These are phyloP conservation scores for Agraylea sexmaculata DNA, from an alignment of 1,140 invertebrate genomes.

Conservation along the genomic window DNA sequence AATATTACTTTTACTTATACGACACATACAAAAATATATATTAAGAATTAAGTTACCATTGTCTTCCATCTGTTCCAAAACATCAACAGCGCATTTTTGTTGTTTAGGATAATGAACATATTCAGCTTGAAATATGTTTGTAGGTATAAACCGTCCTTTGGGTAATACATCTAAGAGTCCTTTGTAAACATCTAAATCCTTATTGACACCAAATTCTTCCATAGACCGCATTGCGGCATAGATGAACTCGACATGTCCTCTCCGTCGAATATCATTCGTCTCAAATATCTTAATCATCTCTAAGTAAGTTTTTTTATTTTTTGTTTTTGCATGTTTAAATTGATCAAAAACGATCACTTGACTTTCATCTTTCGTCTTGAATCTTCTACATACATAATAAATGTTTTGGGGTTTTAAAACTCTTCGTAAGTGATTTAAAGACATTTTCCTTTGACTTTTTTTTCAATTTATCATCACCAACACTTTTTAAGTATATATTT, in stretches of 20 bases:
- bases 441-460: too few species aligned
- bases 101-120: constrained; percentile 91
- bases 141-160: constrained; percentile 77
- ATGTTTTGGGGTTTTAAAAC: constrained; percentile 10
- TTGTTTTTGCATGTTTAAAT: constrained; percentile 46
- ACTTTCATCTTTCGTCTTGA: constrained; percentile 22
- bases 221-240: constrained; percentile 76
- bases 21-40: background rate
- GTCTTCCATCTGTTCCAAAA: constrained; percentile 84
- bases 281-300: constrained; percentile 63
- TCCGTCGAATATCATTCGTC: constrained; percentile 44
- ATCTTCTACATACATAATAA: background rate
- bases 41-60: constrained; percentile 46
- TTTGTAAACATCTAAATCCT: constrained; percentile 89
- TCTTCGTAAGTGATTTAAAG: constrained; percentile 9
- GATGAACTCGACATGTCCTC: constrained; percentile 89
- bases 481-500: too few species aligned
- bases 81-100: constrained; percentile 77
- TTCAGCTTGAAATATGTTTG: constrained; percentile 70
- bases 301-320: constrained; percentile 62
- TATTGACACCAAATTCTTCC: constrained; percentile 81
- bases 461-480: too few species aligned
- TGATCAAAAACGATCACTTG: constrained; percentile 30
- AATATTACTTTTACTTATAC: constrained; percentile 17
- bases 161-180: constrained; percentile 82